Percentiles rank a stretch among this genome's conserved stretches.
phyloP scores from a whole-genome alignment of 2,113 vertebrate species.

The Odontophorus gujanensis region DNA sequence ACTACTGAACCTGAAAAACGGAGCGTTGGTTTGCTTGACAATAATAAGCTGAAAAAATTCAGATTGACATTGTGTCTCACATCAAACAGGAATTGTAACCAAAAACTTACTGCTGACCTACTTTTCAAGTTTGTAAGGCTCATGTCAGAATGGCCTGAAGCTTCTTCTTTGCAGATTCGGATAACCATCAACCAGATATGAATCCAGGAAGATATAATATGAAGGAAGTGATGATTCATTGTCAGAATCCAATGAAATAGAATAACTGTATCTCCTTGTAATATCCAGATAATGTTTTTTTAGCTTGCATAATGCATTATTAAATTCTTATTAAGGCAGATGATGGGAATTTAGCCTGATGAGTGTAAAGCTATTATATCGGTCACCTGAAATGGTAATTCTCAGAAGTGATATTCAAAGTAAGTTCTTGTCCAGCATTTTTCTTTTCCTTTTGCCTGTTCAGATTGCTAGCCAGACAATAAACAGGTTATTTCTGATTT shows the following conservation, averaged over 20 bases:
- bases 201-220: constrained; percentile 9
- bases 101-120: neutral
- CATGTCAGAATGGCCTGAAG: neutral
- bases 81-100: neutral
- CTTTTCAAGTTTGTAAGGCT: neutral
- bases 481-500: neutral
- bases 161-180: constrained; percentile 27
- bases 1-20: neutral
- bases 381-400: neutral
- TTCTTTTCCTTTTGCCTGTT: neutral
- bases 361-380: neutral
- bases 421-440: neutral
- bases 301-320: constrained; percentile 16
- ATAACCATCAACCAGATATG: constrained; percentile 24
- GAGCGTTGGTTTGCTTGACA: neutral
- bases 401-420: neutral
- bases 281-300: constrained; percentile 39
- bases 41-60: neutral
- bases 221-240: constrained; percentile 56
- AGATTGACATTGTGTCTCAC: neutral
- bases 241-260: constrained; percentile 58
- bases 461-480: neutral
- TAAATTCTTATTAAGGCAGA: constrained; percentile 28
- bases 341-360: constrained; percentile 37
- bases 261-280: constrained; percentile 30